phyloP scores from a whole-genome alignment of 2,797 vertebrate genomes.

The Galaxias olidus region DNA sequence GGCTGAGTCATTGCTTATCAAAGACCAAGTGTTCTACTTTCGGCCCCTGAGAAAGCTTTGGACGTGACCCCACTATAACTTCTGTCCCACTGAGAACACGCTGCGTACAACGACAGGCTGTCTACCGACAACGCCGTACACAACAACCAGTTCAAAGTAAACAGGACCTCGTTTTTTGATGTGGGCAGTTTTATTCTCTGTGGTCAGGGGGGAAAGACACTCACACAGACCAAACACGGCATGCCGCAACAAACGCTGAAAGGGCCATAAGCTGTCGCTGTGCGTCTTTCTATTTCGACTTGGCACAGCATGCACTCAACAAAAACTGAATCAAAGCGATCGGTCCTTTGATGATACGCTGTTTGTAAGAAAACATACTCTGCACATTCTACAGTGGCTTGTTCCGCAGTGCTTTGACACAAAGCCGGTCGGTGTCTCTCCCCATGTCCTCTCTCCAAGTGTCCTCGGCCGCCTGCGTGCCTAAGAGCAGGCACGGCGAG shows the following conservation, averaged over 20 bases:
- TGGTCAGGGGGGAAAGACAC: no score
- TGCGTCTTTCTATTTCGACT: background rate
- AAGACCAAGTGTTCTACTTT: background rate
- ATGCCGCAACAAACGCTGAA: constrained; percentile 37
- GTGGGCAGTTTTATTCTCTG: no score
- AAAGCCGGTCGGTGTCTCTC: background rate
- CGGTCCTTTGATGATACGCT: constrained; percentile 29
- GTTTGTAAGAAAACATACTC: constrained; percentile 42
- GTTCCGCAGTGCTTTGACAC: constrained; percentile 31
- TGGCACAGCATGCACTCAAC: constrained; percentile 19
- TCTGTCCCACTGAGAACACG: background rate
- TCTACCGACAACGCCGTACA: background rate
- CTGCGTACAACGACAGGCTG: constrained; percentile 6
- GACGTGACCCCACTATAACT: background rate
- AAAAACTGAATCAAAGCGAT: constrained; percentile 16
- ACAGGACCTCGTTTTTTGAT: no score
- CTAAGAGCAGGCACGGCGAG: constrained; percentile 13
- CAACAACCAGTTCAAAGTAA: background rate
- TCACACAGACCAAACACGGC: no score
- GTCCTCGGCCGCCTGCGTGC: background rate
- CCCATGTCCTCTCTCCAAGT: constrained; percentile 6
- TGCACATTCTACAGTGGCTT: constrained; percentile 14
- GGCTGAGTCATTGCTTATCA: background rate
- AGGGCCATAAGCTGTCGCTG: no score
- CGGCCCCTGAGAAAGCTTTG: background rate